Evolutionary conservation across 2,113 vertebrate genomes (phyloP), one percentile per base, ranked within the genome.

Genomic region (Odontophorus gujanensis): DNA sequence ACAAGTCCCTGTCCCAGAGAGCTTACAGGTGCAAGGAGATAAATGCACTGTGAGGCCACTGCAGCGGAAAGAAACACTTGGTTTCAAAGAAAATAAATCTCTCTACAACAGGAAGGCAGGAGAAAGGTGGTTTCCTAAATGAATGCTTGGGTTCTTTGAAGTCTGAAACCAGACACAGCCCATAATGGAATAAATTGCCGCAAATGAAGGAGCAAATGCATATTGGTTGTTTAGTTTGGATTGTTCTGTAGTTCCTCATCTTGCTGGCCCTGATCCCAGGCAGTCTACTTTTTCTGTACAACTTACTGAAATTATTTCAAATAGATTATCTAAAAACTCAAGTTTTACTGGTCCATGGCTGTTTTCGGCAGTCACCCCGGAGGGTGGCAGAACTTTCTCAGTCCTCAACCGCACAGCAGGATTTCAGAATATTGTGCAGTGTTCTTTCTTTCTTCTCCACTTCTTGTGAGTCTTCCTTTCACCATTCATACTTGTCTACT

Each of bases 121-220:
- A 88, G 89, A 93, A 85, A 28, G 68, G 93, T 89, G 93, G 76
- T 97, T 97, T 95, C 87, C 34, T 93, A 94, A 96, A 83, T 78
- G 91, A 92, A n/a, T 88, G 57, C 59, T 75, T 92, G 57, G 85
- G 51, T 91, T 83, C 65, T 95, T 18, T 53, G 2, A 88, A 83
- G 40, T 77, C 79, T 80, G 63, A 93, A 91, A 71, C 40, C 66
- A 59, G 24, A 87, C 26, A 77, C 25, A 55, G n/a, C 28, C 51
- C 82, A 16, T 74, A 91, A 91, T 77, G 40, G 81, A 87, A 20
- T 71, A 30, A 45, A 18, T 90, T 92, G 79, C 42, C 73, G 67
- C 40, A 88, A 77, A 71, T 6, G 65, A 87, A 80, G 14, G 34
- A 63, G 77, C 84, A 79, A 76, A 6, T 36, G 40, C 47, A 59